These are phyloP conservation scores for Daboia siamensis DNA, from an alignment of 2,113 vertebrate genomes.

Conservation along the genomic window DNA sequence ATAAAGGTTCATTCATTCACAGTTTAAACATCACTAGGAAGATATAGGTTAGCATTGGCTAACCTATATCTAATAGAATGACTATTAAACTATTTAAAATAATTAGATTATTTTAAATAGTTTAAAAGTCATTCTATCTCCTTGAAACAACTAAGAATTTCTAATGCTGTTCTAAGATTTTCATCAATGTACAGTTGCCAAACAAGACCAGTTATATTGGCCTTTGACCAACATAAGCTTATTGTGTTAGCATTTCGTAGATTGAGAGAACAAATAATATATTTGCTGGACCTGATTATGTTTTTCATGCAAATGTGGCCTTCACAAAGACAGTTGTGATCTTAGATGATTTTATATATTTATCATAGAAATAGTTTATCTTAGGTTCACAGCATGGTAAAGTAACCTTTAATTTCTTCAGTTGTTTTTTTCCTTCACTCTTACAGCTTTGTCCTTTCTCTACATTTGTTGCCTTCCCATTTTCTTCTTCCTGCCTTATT, in stretches of 20 bases:
- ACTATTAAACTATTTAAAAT: too few relatives aligned
- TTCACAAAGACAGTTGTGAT: not conserved
- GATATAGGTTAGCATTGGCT: not conserved
- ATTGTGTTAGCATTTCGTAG: not conserved
- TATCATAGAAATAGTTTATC: not conserved
- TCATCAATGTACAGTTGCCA: not conserved
- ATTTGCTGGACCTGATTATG: not conserved
- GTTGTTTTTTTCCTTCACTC: slow-evolving; percentile 46
- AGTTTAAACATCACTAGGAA: not conserved
- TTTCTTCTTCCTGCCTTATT: slow-evolving; percentile 44
- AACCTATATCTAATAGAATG: too few relatives aligned
- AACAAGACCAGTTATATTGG: not conserved
- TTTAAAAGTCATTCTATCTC: not conserved
- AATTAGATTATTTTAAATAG: not conserved
- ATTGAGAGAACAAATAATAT: not conserved
- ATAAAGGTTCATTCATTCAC: not conserved
- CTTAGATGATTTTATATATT: not conserved
- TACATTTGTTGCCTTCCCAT: slow-evolving; percentile 38
- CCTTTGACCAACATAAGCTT: not conserved
- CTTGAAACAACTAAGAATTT: not conserved
- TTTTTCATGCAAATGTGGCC: not conserved
- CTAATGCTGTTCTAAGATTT: not conserved
- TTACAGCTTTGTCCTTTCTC: slow-evolving; percentile 44
- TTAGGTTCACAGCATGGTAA: not conserved
- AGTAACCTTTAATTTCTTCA: slow-evolving; percentile 29